Conservation (phyloP, 35 echinoderm and acorn worm species). For the Hemicentrotus pulcherrimus region DNA sequence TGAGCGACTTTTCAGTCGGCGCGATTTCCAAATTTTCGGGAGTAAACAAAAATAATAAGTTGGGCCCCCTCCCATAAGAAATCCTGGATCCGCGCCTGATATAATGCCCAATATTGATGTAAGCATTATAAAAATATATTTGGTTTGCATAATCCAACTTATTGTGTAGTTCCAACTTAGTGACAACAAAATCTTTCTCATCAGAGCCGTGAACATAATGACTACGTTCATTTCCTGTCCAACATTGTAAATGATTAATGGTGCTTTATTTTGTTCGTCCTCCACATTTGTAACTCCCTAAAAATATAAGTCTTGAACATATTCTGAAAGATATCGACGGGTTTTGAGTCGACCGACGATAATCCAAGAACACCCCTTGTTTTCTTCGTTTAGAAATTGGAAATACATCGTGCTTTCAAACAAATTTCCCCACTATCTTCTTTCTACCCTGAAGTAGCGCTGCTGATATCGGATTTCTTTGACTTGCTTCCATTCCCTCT, state of each 20-base stretch:
- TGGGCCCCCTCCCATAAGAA: no score
- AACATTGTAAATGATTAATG: neutral
- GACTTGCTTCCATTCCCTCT: neutral
- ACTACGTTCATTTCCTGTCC: neutral
- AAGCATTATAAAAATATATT: no score
- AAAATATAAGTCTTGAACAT: neutral
- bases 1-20: no score
- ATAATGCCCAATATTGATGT: neutral
- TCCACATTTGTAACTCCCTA: neutral
- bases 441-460: neutral
- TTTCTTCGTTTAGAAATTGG: neutral
- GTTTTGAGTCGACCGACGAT: neutral
- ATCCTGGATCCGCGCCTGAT: no score
- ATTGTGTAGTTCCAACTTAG: no score
- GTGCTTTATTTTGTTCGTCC: neutral
- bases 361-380: neutral
- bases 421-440: slow-evolving; percentile 9
- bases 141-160: no score
- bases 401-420: neutral
- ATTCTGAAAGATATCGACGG: neutral
- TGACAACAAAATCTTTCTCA: no score
- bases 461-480: neutral
- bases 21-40: no score
- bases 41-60: no score
- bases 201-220: no score